phyloP scores from a whole-genome alignment of 2,113 vertebrate genomes.

The Sprattus sprattus region DNA sequence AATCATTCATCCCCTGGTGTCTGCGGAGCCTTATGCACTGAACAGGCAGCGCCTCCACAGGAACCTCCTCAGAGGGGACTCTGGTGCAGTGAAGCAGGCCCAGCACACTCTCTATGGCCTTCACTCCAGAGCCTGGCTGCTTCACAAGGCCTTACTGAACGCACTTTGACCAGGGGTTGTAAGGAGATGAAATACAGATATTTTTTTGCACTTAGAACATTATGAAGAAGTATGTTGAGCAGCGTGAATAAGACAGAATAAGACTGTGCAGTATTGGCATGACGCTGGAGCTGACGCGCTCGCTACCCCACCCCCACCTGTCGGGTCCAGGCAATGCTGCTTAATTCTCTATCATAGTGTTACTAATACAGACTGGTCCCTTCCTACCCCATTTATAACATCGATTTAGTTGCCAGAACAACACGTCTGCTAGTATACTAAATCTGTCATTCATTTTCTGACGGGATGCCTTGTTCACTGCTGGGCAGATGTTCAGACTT shows the following conservation, averaged over 20 bases:
- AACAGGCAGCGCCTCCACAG: background rate
- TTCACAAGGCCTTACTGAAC: conserved; percentile 42
- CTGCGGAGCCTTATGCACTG: background rate
- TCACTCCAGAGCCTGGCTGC: conserved; percentile 32
- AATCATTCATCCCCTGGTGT: background rate
- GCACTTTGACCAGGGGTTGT: conserved; percentile 38
- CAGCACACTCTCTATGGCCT: background rate
- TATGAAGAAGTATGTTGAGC: conserved; percentile 18
- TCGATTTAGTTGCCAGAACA: background rate
- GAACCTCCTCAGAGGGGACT: background rate
- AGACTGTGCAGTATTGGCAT: background rate
- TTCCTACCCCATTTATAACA: background rate
- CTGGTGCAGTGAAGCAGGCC: background rate
- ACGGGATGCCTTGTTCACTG: conserved; percentile 17
- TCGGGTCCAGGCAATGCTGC: background rate
- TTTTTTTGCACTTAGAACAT: conserved; percentile 39
- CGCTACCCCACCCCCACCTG: background rate
- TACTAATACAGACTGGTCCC: background rate
- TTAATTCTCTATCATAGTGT: background rate
- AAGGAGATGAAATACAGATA: conserved; percentile 23
- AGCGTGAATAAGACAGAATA: background rate
- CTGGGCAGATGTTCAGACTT: background rate
- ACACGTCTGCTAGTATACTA: background rate
- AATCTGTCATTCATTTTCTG: background rate
- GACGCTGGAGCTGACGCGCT: background rate